These are phyloP conservation scores for Aphelinus atriplicis DNA, from an alignment of 1,140 invertebrate genomes.

Conservation along the genomic window DNA sequence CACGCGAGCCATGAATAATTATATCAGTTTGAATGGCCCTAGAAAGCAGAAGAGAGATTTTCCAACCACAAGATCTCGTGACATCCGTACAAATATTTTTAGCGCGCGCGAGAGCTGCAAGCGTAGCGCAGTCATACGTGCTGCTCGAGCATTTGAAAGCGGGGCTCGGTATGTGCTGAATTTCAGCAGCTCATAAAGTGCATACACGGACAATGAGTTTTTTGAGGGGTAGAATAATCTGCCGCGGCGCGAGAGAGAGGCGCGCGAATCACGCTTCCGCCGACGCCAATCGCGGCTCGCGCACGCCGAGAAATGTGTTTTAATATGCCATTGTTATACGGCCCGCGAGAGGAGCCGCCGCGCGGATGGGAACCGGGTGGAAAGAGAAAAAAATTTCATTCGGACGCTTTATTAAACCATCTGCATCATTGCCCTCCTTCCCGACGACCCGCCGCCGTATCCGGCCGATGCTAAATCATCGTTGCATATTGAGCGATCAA, in stretches of 20 bases:
- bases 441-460: no score
- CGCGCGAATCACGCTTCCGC: slow-evolving; percentile 9
- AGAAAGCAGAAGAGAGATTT: no score
- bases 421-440: background rate
- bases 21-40: no score
- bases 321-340: slow-evolving; percentile 32
- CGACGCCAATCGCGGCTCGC: background rate
- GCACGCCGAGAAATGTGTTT: background rate
- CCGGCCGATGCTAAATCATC: no score
- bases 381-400: slow-evolving; percentile 27
- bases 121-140: no score
- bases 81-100: background rate
- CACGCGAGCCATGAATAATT: no score
- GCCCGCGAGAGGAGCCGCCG: background rate
- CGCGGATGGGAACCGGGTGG: background rate
- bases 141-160: no score
- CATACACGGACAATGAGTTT: background rate
- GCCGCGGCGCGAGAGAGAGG: background rate
- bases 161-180: no score
- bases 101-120: background rate
- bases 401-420: slow-evolving; percentile 26
- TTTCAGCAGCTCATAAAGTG: background rate
- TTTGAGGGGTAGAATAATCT: background rate
- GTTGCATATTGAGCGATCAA: no score
- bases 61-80: no score